Base-by-base conservation (phyloP, 1,140 invertebrate genomes). In the Drosophila mauritiana region DNA sequence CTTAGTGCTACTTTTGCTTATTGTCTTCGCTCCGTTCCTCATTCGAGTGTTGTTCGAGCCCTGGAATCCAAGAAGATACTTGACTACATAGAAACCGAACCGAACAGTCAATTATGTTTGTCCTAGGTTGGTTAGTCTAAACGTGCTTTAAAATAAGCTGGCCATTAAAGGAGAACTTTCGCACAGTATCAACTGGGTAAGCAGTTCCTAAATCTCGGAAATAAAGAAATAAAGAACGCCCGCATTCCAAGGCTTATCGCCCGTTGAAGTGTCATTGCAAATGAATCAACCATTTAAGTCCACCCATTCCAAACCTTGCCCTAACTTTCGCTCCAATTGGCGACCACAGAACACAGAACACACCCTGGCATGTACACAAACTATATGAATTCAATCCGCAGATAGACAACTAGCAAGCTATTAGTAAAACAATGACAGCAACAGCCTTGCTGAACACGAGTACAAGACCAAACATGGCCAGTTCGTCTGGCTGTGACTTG, bases 401-500 rank as follows among this genome's bases (percentile, higher is more conserved):
- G 55, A 73, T 72, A 77, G 68, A 84, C 80, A 84, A 84, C 81
- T 80, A 58, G 81, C 78, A 53, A 74, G 78, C 80, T 84, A 84
- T 84, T 84, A 84, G 80, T 84, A 84, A 84, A 80, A 84, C 80
- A 84, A 84, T 84, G 80, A 84, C 80, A 84, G 76, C 80, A 84
- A 84, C 80, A 84, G 80, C 72, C 80, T 84, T 84, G 80, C 80
- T 80, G 77, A 73, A 84, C 80, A 84, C 49, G 80, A 76, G 54
- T 59, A 73, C 68, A 73, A 73, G 55, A 61, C 81, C 77, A 73
- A 80, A 85, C 80, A 84, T 73, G 80, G 65, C 76, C 72, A 83
- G 70, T 56, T 77, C 73, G 78, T 81, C 78, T 81, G 58, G 70
- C 72, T 58, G 43, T 46, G 72, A 65, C 67, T 70, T 70, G 40